phyloP scores from a whole-genome alignment of 2,888 invertebrate species.

The Ellobium chinense region DNA sequence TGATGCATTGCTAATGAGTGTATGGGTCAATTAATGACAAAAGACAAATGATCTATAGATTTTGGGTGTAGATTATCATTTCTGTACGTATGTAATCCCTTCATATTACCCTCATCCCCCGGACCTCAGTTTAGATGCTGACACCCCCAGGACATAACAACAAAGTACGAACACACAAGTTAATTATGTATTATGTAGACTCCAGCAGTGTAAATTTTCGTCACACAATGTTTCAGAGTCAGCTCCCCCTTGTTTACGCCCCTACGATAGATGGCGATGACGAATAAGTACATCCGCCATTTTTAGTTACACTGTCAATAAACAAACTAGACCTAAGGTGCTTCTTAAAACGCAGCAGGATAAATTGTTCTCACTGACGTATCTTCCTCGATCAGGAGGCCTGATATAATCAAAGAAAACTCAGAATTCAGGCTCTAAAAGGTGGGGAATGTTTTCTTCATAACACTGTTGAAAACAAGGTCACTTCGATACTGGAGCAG shows the following conservation, averaged over 20 bases:
- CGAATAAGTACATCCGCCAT: conserved; percentile 38
- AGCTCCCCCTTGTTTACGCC: conserved; percentile 35
- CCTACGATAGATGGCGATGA: conserved; percentile 46
- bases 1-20: too few relatives aligned
- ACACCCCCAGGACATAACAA: too few relatives aligned
- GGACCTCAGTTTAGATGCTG: too few relatives aligned
- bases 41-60: too few relatives aligned
- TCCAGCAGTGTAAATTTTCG: neutral
- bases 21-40: too few relatives aligned
- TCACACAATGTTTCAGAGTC: conserved; percentile 4
- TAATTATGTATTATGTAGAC: too few relatives aligned
- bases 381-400: neutral
- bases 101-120: too few relatives aligned
- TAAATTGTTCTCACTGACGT: neutral
- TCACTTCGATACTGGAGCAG: neutral
- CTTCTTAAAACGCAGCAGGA: neutral
- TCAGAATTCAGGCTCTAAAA: neutral
- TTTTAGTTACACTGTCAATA: conserved; percentile 38
- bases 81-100: too few relatives aligned
- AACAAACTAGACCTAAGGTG: conserved; percentile 23
- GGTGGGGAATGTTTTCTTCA: neutral
- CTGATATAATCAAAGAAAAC: neutral
- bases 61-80: too few relatives aligned
- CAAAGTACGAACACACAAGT: too few relatives aligned
- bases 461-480: conserved; percentile 6